Evolutionary conservation across 2,888 invertebrate species (phyloP), one percentile per base, ranked within the genome.

Genomic region (Nipponacmea schrenckii): DNA sequence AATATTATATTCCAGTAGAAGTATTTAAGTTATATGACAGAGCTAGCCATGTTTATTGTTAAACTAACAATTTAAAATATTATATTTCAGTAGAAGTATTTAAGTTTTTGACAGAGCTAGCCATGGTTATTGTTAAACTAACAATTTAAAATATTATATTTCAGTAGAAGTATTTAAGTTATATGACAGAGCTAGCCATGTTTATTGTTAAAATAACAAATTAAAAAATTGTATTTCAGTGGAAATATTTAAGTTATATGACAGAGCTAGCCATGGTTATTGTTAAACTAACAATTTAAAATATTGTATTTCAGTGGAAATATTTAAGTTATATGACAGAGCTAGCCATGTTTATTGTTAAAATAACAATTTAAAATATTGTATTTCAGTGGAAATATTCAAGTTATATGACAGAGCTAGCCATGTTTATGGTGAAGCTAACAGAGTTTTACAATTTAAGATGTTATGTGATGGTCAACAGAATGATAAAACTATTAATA

Each of bases 261-360:
- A 97, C 85, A 92, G 99, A 78, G 95, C 96, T 4, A 90, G 93
- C 44, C 98, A 99, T 87, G 98, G 98, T 48, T 91, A 87, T 83
- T 81, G 84, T 56, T 98, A 99, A 90, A 96, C 98, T 0, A 90
- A 91, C 39, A 39, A 39, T 39, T 2, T 39, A 5, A 39, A 39
- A 39, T 39, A 39, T 39, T 68, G 72, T 68, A 75, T 79, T 75
- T 74, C 90, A 91, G 79, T 90, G 92, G 74, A 83, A 48, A 69
- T 70, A 17, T 91, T 91, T 84, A 94, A 95, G 89, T 91, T 98
- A 48, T 91, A 92, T 77, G 94, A 97, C 85, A 92, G 99, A 78
- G 95, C 96, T 4, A 90, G 93, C 44, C 98, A 99, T 87, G 98
- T 98, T 48, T 91, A 87, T 83, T 81, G 84, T 56, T 98, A 99